Base-by-base conservation (phyloP, 1,140 invertebrate species). In the Phocides pigmalion region DNA sequence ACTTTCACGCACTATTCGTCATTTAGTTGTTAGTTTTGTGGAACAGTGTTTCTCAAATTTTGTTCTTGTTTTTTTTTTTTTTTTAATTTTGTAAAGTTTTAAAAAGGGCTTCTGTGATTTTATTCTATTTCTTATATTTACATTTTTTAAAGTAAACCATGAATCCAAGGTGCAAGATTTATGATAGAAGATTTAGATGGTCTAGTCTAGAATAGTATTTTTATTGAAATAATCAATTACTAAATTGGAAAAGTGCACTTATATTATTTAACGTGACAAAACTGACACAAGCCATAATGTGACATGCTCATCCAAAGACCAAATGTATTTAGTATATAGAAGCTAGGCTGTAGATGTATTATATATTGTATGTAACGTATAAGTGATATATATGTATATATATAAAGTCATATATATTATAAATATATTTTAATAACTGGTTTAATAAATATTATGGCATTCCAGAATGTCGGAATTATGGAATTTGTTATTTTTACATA, bases 1-100 rank as follows among this genome's bases (percentile, higher is more conserved):
- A 66, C 44, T 71, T 72, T 58, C 70, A 72, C 56, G 50, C 64
- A 74, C 68, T 50, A 64, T 72, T 75, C 44, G 64, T 78, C 72
- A 66, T 72, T 72, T 72, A 71, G 70, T 80, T 79, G 66, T 77
- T 78, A 72, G 63, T 71, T 78, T 77, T 79, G 66, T 76, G 71
- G 81, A 87, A 82, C 88, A 90, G 88, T 90, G 88, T 90, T 89
- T 90, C 88, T 89, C 88, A 90, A 90, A 87, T 79, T 73, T 77
- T 83, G 66, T 79, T 82, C 64, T 73, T 76, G 63, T 84, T 81
- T 70, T 65, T n/a, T n/a, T n/a, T n/a, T n/a, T n/a, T n/a, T n/a
- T n/a, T n/a, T n/a, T n/a, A n/a, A 68, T 76, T 82, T 70, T 76
- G 66, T 78, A 67, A 79, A 77, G 72, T 74, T 79, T 75, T 67